Base-by-base conservation (phyloP, 2,888 invertebrate genomes). In the Hirtodrosophila duncani region DNA sequence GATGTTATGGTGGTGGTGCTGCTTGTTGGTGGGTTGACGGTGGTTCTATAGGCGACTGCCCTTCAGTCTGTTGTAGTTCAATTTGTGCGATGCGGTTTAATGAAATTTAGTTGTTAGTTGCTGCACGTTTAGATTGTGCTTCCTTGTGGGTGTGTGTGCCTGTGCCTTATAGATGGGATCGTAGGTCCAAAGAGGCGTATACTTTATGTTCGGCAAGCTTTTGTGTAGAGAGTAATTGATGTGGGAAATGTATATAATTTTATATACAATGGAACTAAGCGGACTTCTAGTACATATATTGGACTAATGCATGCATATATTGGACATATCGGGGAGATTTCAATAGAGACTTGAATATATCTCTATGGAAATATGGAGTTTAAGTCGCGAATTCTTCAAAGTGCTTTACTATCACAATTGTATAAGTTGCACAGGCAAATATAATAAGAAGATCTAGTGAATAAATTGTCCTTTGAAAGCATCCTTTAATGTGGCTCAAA, bases 71-170 rank as follows among this genome's bases (percentile, higher is more conserved):
- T 70, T 79, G 77, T 79, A 75, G 80, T 79, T 72, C 80, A 75
- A 72, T 72, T 72, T 72, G 80, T 75, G 74, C 68, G 67, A 52
- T 72, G 72, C 62, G 72, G 77, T 65, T 72, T 72, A 79, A 72
- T 72, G 80, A 72, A 79, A 72, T 72, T 72, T 71, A 72, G 80
- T 72, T 72, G 80, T 72, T 72, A 75, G 72, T 75, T 79, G 80
- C 77, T 67, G 72, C 80, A 72, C 80, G 72, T 79, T 79, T 75
- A 67, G 75, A 64, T 61, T 42, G 24, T 18, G 46, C 46, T 8
- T 27, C 36, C 27, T 24, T 9, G 42, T 46, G 20, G 27, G 13
- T 4, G 41, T 38, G 13, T n/a, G 16, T 49, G 34, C 57, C 67
- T 63, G 75, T 75, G 58, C 68, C n/a, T n/a, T n/a, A 57, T 62